Evolutionary conservation across 2,888 invertebrate genomes (phyloP).

Genomic region (Eristalis pertinax): DNA sequence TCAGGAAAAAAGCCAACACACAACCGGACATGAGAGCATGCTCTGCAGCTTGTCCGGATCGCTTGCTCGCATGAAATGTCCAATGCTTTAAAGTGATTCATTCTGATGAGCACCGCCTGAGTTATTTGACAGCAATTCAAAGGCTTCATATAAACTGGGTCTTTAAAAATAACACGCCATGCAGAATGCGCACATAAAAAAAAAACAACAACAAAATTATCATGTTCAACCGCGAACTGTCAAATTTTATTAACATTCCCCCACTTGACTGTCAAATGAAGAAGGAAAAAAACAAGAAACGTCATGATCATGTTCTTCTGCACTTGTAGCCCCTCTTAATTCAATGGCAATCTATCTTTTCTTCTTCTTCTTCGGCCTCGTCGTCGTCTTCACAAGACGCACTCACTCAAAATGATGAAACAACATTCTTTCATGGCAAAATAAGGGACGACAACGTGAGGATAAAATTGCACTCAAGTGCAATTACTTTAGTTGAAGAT

Average conservation of each 20-base stretch:
- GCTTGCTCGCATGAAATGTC: not conserved
- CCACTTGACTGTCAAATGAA: slow-evolving; percentile 5
- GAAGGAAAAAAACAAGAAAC: not conserved
- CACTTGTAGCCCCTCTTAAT: not conserved
- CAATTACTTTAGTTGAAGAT: slow-evolving; percentile 32
- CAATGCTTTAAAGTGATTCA: not conserved
- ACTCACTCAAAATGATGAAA: not conserved
- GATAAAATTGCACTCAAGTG: slow-evolving; percentile 29
- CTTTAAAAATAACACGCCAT: not conserved
- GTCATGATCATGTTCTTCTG: not conserved
- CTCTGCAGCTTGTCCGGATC: not conserved
- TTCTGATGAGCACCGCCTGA: not conserved
- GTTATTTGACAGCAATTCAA: not conserved
- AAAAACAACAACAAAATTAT: not conserved
- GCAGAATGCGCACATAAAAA: not conserved
- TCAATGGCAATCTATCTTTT: not conserved
- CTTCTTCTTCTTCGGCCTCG: not conserved
- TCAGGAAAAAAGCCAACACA: not conserved
- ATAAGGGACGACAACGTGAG: not conserved
- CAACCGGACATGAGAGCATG: too few relatives aligned
- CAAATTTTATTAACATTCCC: not conserved
- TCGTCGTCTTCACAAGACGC: not conserved
- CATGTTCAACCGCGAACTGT: not conserved
- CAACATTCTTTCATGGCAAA: not conserved
- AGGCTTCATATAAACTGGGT: not conserved